Evolutionary conservation across 2,888 invertebrate species (phyloP).

Genomic region (Brachyptera putata): DNA sequence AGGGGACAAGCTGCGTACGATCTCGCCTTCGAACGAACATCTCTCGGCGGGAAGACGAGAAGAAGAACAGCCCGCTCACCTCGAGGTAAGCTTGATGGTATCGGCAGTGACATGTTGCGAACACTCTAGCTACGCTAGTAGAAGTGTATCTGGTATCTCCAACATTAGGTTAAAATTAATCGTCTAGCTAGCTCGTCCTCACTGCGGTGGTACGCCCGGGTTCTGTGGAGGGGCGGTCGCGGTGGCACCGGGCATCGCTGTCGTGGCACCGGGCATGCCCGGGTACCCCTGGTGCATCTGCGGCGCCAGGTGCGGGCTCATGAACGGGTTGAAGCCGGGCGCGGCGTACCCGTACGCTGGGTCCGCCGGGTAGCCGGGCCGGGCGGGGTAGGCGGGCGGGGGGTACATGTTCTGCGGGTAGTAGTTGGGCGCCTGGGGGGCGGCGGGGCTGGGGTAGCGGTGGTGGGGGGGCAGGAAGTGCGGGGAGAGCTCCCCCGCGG

Average conservation of each 20-base stretch:
- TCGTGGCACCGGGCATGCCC: not conserved
- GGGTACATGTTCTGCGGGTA: conserved; percentile 31
- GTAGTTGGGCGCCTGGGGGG: conserved; percentile 21
- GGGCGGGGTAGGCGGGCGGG: conserved; percentile 20
- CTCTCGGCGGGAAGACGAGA: too few relatives aligned
- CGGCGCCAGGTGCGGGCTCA: conserved; percentile 24
- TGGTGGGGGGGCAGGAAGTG: conserved; percentile 11
- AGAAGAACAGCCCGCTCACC: too few relatives aligned
- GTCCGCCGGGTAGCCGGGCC: conserved; percentile 27
- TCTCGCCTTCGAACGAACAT: too few relatives aligned
- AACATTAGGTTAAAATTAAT: too few relatives aligned
- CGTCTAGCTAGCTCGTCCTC: too few relatives aligned
- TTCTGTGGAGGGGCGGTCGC: not conserved
- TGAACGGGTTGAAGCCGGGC: conserved; percentile 27
- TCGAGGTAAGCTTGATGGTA: too few relatives aligned
- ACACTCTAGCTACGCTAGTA: too few relatives aligned
- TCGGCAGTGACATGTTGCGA: too few relatives aligned
- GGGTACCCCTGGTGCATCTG: conserved; percentile 5
- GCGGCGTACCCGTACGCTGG: conserved; percentile 20
- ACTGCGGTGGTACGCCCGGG: not conserved
- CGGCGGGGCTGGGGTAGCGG: conserved; percentile 10
- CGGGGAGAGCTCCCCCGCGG: conserved; percentile 18
- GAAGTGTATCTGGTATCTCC: too few relatives aligned
- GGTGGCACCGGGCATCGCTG: not conserved
- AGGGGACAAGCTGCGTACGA: too few relatives aligned